Conservation (phyloP, 2,888 invertebrate genomes). For the Drosophila parthenogenetica region DNA sequence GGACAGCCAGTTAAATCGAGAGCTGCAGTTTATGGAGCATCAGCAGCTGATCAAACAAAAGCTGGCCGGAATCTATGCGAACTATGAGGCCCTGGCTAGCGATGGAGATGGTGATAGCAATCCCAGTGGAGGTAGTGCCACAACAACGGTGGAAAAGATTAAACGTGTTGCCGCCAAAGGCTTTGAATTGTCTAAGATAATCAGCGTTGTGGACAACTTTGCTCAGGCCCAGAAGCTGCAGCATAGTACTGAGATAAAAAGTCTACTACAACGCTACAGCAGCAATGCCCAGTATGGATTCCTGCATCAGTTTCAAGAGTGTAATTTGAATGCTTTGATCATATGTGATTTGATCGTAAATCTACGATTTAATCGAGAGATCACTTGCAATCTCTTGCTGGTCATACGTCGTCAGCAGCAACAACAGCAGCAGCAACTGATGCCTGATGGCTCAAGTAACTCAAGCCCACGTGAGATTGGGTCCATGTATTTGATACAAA, state of each 20-base stretch:
- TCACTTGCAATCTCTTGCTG: conserved; percentile 80
- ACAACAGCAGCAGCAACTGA: conserved; percentile 61
- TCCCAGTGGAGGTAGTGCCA: conserved; percentile 23
- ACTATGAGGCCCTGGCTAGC: conserved; percentile 76
- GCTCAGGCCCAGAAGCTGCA: conserved; percentile 80
- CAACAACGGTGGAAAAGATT: conserved; percentile 84
- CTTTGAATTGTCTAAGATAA: conserved; percentile 87
- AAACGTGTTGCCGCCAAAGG: conserved; percentile 87
- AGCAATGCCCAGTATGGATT: conserved; percentile 77
- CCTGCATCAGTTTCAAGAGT: conserved; percentile 79
- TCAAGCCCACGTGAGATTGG: conserved; percentile 75
- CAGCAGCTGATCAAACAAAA: conserved; percentile 85
- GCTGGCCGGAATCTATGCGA: conserved; percentile 79
- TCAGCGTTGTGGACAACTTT: conserved; percentile 88
- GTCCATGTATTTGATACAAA: conserved; percentile 75
- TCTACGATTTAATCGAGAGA: conserved; percentile 82
- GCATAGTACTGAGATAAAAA: conserved; percentile 69
- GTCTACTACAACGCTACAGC: conserved; percentile 75
- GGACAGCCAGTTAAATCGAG: conserved; percentile 88
- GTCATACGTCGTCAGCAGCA: conserved; percentile 82
- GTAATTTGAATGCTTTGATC: conserved; percentile 78
- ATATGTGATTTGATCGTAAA: conserved; percentile 83
- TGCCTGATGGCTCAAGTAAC: conserved; percentile 16
- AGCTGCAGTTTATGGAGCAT: conserved; percentile 90
- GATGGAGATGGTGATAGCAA: conserved; percentile 41